A percentile compares a stretch with the other conserved stretches of the same genome.
Evolutionary conservation across 2,888 invertebrate genomes (phyloP).

Genomic region (Drosophila eohydei): DNA sequence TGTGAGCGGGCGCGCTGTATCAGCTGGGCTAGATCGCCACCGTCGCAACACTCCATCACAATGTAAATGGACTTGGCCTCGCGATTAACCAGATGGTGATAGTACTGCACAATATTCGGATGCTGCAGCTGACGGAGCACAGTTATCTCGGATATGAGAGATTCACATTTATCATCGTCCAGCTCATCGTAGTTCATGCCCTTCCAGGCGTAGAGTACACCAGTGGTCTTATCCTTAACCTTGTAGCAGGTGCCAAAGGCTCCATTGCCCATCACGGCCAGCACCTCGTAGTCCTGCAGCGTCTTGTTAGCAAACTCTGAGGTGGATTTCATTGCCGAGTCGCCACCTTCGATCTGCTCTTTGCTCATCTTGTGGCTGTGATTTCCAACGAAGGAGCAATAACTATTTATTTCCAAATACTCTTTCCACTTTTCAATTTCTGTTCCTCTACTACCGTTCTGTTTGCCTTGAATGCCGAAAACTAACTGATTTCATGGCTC

Average conservation of each 20-base stretch:
- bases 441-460: constrained; percentile 12
- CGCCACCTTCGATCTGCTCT: background rate
- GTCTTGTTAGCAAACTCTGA: constrained; percentile 78
- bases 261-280: constrained; percentile 87
- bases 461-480: constrained; percentile 56
- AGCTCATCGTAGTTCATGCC: constrained; percentile 87
- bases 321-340: constrained; percentile 26
- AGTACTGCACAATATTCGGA: constrained; percentile 87
- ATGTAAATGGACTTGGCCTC: constrained; percentile 87
- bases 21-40: constrained; percentile 87
- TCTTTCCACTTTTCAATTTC: background rate
- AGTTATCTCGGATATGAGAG: constrained; percentile 86
- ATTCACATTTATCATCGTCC: constrained; percentile 86
- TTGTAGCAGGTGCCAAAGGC: constrained; percentile 88
- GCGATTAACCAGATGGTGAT: constrained; percentile 87
- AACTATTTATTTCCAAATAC: background rate
- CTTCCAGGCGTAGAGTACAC: constrained; percentile 87
- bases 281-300: constrained; percentile 86
- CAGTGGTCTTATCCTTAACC: constrained; percentile 86
- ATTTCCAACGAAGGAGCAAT: background rate
- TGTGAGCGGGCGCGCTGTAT: constrained; percentile 86
- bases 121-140: constrained; percentile 86
- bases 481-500: constrained; percentile 48
- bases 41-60: constrained; percentile 88
- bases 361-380: constrained; percentile 36